phyloP scores from a whole-genome alignment of 1,140 invertebrate species.

The Panagrolaimus sp. region DNA sequence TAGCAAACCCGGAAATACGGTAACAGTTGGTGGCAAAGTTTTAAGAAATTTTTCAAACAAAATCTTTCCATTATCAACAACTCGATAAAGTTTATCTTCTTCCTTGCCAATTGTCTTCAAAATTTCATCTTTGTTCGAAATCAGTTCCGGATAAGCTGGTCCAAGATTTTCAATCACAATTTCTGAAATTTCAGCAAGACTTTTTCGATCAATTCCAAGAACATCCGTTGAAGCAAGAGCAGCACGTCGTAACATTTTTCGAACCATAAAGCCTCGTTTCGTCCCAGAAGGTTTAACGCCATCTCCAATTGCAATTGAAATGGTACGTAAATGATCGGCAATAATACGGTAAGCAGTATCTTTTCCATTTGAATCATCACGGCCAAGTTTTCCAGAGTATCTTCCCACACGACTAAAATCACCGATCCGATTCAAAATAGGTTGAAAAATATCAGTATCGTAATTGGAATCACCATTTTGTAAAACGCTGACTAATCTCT shows the following conservation, averaged over 20 bases:
- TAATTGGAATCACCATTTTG: constrained; percentile 94
- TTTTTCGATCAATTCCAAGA: neutral
- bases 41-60: neutral
- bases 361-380: neutral
- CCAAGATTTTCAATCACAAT: neutral
- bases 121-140: neutral
- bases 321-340: constrained; percentile 89
- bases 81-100: constrained; percentile 10
- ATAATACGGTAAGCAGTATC: constrained; percentile 97
- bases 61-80: constrained; percentile 7
- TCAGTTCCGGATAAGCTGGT: constrained; percentile 9
- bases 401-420: neutral
- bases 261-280: constrained; percentile 63
- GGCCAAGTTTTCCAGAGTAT: neutral
- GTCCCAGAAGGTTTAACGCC: constrained; percentile 90
- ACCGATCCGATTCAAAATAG: constrained; percentile 84
- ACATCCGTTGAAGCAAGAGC: neutral
- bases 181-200: neutral
- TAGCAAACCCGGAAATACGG: neutral
- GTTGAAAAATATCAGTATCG: constrained; percentile 91
- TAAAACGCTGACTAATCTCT: constrained; percentile 89
- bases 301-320: constrained; percentile 89
- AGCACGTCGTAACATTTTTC: neutral
- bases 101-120: neutral
- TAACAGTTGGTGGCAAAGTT: neutral